Conservation (phyloP, 2,888 invertebrate genomes). For the Blera fallax region DNA sequence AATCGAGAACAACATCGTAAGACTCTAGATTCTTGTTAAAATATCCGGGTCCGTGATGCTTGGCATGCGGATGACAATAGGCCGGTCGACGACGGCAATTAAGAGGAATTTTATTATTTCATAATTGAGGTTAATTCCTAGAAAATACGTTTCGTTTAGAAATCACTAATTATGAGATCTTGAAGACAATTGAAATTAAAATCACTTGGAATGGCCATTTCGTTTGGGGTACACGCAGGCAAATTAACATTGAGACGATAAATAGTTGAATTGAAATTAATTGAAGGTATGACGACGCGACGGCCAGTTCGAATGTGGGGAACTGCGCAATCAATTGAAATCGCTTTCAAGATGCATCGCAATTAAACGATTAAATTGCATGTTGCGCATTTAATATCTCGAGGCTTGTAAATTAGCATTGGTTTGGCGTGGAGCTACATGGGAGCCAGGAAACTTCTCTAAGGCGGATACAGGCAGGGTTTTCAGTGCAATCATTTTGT, state of each 20-base stretch:
- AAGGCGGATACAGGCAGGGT: too few species aligned
- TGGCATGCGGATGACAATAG: slow-evolving; percentile 3
- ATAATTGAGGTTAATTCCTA: slow-evolving; percentile 31
- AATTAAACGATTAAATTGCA: slow-evolving; percentile 5
- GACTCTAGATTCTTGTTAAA: slow-evolving; percentile 1
- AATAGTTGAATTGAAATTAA: slow-evolving; percentile 54
- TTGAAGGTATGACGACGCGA: slow-evolving; percentile 33
- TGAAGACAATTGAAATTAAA: slow-evolving; percentile 46
- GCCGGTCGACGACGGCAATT: slow-evolving; percentile 24
- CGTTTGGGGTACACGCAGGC: not conserved
- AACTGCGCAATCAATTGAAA: slow-evolving; percentile 28
- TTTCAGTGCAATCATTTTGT: too few species aligned
- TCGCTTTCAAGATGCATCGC: not conserved
- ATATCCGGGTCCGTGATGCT: not conserved
- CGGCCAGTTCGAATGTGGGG: not conserved
- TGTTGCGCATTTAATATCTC: slow-evolving; percentile 4
- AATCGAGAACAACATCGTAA: slow-evolving; percentile 12
- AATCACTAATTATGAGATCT: slow-evolving; percentile 15
- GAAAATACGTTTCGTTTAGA: slow-evolving; percentile 25
- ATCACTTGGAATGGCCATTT: slow-evolving; percentile 3
- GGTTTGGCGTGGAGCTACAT: not conserved
- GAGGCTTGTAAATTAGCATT: not conserved
- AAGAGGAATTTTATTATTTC: slow-evolving; percentile 9
- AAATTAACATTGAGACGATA: slow-evolving; percentile 32
- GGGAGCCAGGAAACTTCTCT: too few species aligned